phyloP scores from a whole-genome alignment of 2,113 vertebrate species.

The Drymodes brunneopygia region DNA sequence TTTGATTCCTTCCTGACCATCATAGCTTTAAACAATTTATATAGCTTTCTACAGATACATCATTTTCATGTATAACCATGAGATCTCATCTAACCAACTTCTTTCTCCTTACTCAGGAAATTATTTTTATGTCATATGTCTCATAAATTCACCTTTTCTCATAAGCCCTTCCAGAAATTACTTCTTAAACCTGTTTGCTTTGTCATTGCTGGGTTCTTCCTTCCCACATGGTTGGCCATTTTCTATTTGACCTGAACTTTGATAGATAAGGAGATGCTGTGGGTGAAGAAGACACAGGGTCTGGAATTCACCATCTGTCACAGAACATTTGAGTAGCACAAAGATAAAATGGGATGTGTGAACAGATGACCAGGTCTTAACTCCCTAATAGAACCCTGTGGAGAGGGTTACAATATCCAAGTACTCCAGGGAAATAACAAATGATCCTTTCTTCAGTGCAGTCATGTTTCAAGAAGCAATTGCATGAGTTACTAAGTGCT shows the following conservation, averaged over 20 bases:
- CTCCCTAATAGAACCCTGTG: constrained; percentile 20
- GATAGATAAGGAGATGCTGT: neutral
- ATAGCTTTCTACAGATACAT: neutral
- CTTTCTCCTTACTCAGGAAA: neutral
- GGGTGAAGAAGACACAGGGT: neutral
- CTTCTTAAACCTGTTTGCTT: neutral
- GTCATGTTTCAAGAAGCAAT: constrained; percentile 54
- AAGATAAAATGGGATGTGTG: constrained; percentile 8
- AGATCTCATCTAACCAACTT: neutral
- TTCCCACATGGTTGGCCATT: neutral
- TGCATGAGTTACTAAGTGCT: constrained; percentile 34
- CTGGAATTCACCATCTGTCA: neutral
- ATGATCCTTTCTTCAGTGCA: constrained; percentile 37
- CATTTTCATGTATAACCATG: neutral
- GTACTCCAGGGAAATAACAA: constrained; percentile 56
- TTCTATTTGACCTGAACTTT: neutral
- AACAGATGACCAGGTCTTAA: constrained; percentile 33
- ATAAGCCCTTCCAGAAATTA: neutral
- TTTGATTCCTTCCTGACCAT: neutral
- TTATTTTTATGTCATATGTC: neutral
- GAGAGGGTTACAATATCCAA: constrained; percentile 33
- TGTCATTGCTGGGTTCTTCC: neutral
- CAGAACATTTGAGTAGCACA: neutral
- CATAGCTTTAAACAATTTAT: neutral
- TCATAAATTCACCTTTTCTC: neutral